Evolutionary conservation across 2,888 invertebrate species (phyloP).

Genomic region (Ectobius pallidus): DNA sequence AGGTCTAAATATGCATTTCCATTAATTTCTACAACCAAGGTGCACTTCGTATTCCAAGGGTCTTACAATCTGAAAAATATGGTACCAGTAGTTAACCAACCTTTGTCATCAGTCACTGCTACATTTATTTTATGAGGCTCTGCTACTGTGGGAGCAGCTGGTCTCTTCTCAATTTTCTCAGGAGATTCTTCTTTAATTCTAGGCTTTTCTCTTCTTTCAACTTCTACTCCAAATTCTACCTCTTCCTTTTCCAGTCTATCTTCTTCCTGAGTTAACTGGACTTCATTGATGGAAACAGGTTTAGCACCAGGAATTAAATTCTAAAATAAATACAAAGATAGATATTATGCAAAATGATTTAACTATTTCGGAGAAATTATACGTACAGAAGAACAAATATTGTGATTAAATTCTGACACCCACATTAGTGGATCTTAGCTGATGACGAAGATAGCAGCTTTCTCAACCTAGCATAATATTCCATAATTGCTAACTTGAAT

Average conservation of each 20-base stretch:
- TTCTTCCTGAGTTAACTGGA: constrained; percentile 55
- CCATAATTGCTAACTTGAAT: no score
- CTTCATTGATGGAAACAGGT: constrained; percentile 55
- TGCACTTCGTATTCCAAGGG: no score
- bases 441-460: no score
- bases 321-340: constrained; percentile 46
- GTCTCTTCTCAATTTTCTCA: constrained; percentile 18
- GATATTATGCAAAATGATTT: no score
- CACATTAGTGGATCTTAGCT: no score
- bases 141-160: constrained; percentile 9
- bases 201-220: constrained; percentile 46
- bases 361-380: no score
- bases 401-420: no score
- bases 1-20: no score
- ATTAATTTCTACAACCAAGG: no score
- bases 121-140: constrained; percentile 34
- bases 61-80: no score
- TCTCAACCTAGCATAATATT: no score
- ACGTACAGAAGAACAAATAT: no score
- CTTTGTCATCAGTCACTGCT: constrained; percentile 34
- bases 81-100: constrained; percentile 12
- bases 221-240: constrained; percentile 42
- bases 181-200: constrained; percentile 35
- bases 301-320: constrained; percentile 58
- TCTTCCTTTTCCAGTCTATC: constrained; percentile 48